Percentiles rank a stretch among this genome's conserved stretches.
These are phyloP conservation scores for Nematostella vectensis DNA, from an alignment of 92 coral and sea anemone species.

Conservation along the genomic window DNA sequence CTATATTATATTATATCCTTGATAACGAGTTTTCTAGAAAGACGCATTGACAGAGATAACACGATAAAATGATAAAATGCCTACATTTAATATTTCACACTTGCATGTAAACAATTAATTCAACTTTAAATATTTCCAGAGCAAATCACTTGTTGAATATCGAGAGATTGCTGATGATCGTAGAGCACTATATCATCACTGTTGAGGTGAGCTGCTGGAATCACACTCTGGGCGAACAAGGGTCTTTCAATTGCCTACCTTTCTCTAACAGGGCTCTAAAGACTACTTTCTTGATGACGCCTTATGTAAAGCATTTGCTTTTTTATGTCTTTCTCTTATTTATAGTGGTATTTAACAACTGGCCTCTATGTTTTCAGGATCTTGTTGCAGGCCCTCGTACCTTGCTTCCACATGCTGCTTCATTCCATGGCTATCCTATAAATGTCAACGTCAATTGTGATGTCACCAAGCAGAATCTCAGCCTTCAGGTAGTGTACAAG, in stretches of 20 bases:
- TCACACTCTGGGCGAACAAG: neutral
- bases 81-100: too few species aligned
- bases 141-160: conserved; percentile 60
- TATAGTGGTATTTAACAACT: too few species aligned
- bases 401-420: conserved; percentile 77
- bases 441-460: conserved; percentile 68
- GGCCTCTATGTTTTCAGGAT: conserved; percentile 31
- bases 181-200: conserved; percentile 74
- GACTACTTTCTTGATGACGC: neutral
- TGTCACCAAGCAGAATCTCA: conserved; percentile 54
- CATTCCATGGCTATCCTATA: conserved; percentile 78
- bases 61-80: too few species aligned
- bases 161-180: conserved; percentile 62
- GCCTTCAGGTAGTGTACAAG: conserved; percentile 58
- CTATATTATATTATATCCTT: too few species aligned
- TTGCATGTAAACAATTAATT: too few species aligned
- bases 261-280: neutral
- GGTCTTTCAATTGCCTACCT: neutral
- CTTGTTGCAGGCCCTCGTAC: conserved; percentile 82
- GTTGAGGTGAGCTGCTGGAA: conserved; percentile 62
- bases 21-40: too few species aligned
- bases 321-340: neutral
- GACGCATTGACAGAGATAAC: too few species aligned
- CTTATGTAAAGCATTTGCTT: neutral
- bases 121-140: conserved; percentile 18